Evolutionary conservation across 2,888 invertebrate genomes (phyloP).

Genomic region (Oligia fasciuncula): DNA sequence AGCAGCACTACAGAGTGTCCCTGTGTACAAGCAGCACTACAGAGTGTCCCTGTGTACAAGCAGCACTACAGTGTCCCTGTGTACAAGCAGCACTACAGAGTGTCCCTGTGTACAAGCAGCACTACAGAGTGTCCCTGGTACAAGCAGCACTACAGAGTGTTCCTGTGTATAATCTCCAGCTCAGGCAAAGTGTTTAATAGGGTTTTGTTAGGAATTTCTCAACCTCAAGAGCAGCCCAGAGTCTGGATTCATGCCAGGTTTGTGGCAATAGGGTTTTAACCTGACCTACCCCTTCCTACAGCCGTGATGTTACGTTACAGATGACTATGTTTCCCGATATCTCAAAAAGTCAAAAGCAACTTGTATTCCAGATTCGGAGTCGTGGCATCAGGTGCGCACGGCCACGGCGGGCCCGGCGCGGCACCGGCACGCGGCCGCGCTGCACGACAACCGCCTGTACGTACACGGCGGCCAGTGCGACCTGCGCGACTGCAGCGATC

Average conservation of each 20-base stretch:
- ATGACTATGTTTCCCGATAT: neutral
- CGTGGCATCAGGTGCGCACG: constrained; percentile 92
- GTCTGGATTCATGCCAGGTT: neutral
- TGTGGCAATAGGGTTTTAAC: neutral
- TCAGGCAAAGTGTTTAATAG: no score
- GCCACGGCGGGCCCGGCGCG: constrained; percentile 91
- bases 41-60: no score
- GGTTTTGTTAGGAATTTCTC: neutral
- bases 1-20: no score
- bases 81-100: no score
- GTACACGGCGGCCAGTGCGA: constrained; percentile 97
- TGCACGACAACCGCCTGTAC: constrained; percentile 95
- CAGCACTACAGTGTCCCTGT: no score
- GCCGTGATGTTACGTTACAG: neutral
- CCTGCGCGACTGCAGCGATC: constrained; percentile 93
- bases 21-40: no score
- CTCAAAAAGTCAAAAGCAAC: neutral
- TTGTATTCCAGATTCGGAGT: constrained; percentile 92
- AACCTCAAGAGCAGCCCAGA: neutral
- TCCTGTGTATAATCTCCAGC: no score
- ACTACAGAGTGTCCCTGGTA: no score
- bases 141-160: no score
- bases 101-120: no score
- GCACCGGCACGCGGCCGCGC: constrained; percentile 95
- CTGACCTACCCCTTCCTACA: neutral